phyloP scores from a whole-genome alignment of 37 sponge, comb jelly and placozoan species.

The Chondrilla cf. caribensis region DNA sequence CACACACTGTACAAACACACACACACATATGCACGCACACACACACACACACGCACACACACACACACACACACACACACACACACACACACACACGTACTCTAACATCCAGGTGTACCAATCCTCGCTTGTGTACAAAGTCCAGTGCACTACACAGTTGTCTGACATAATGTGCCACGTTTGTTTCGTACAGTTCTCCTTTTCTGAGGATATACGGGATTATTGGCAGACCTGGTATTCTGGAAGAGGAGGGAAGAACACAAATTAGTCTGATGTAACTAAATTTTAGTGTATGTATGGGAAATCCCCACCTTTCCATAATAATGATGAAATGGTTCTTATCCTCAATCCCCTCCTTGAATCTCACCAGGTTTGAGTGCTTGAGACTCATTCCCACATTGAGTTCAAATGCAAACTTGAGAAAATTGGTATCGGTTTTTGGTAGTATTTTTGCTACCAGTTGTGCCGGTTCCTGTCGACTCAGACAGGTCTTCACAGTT shows the following conservation, averaged over 20 bases:
- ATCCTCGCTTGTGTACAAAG: background rate
- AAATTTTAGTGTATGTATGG: background rate
- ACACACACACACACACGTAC: background rate
- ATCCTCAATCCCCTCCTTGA: constrained; percentile 7
- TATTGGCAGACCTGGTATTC: background rate
- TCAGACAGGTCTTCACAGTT: background rate
- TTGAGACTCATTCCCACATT: background rate
- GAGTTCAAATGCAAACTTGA: constrained; percentile 18
- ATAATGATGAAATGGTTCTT: constrained; percentile 10
- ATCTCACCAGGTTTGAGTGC: constrained; percentile 1
- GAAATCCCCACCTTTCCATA: constrained; percentile 8
- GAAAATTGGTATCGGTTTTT: background rate
- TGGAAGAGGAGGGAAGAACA: background rate
- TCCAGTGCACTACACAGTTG: background rate
- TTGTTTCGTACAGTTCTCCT: background rate
- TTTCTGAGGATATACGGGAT: background rate
- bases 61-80: background rate
- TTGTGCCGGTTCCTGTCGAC: background rate
- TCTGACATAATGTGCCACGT: background rate
- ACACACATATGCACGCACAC: too few relatives aligned
- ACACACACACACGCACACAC: background rate
- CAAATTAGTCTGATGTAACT: background rate
- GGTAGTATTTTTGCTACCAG: background rate
- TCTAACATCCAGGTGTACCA: background rate
- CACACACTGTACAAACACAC: background rate